Evolutionary conservation across 2,888 invertebrate species (phyloP), one percentile per base, ranked within the genome.

Genomic region (Danaus chrysippus): DNA sequence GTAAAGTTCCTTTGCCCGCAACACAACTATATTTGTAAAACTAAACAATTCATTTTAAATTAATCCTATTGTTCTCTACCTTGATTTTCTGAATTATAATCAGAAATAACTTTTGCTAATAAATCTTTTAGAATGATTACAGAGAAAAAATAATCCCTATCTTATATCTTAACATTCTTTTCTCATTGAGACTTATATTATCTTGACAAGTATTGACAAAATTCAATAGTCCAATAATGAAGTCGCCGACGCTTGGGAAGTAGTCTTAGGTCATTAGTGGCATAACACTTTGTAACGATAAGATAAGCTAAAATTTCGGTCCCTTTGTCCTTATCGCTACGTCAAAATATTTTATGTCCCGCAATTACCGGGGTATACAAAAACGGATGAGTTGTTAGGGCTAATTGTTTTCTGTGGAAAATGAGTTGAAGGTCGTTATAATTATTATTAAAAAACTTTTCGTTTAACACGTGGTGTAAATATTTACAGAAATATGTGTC

Each of bases 321-420:
- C 79, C 77, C 82, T 84, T 85, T 81, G 77, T 76, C 75, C 84
- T 87, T 87, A 87, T 88, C 83, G 74, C 70, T 72, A 73, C 76
- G 86, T 87, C 89, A 87, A 86, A 89, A 88, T 87, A 88, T 86
- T 88, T 89, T 86, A 87, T 84, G 85, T 84, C 79, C 73, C 79
- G 72, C 81, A 79, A 81, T 83, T 83, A 82, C 74, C 74, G 67
- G 70, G 66, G 68, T 68, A 67, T 69, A 74, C 73, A 73, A 74
- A 73, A 71, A 68, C 59, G 68, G 68, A 68, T 52, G 49, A 61
- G 57, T 68, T 61, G 54, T 62, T 62, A 49, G 59, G 52, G 62
- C 66, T 68, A 67, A 67, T 67, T 58, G 56, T 61, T 56, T 52
- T 63, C 63, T 63, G 65, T 67, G 68, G 62, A 66, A 66, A 68